Conservation (phyloP, 2,888 invertebrate genomes). For the Himalopsyche anomala region DNA sequence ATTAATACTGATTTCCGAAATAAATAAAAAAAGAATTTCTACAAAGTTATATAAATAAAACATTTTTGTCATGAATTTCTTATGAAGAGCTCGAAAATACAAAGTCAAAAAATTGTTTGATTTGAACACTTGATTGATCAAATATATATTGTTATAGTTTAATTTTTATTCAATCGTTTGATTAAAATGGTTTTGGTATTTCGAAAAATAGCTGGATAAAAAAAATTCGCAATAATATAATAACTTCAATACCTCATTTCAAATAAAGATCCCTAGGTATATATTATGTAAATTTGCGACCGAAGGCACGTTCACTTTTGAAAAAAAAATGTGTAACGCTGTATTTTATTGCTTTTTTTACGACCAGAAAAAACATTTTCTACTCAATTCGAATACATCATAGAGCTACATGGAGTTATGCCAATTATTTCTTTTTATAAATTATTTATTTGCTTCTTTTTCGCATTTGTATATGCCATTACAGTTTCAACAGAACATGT, state of each 20-base stretch:
- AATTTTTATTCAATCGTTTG: too few species aligned
- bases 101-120: too few species aligned
- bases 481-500: background rate
- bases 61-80: too few species aligned
- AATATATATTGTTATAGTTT: too few species aligned
- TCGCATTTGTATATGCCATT: background rate
- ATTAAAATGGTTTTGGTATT: too few species aligned
- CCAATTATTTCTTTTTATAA: conserved; percentile 29
- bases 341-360: conserved; percentile 18
- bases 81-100: too few species aligned
- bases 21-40: too few species aligned
- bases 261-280: background rate
- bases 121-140: too few species aligned
- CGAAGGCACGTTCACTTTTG: background rate
- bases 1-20: too few species aligned
- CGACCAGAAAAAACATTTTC: conserved; percentile 6
- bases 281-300: conserved; percentile 14
- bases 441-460: background rate
- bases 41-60: too few species aligned
- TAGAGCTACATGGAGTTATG: conserved; percentile 9
- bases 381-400: conserved; percentile 26
- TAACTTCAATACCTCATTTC: background rate
- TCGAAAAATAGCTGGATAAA: too few species aligned
- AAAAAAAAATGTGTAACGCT: conserved; percentile 3
- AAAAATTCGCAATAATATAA: background rate